A percentile compares a stretch with the other conserved stretches of the same genome.
These are phyloP conservation scores for Atopsyche davidsoni DNA, from an alignment of 1,140 invertebrate genomes.

Conservation along the genomic window DNA sequence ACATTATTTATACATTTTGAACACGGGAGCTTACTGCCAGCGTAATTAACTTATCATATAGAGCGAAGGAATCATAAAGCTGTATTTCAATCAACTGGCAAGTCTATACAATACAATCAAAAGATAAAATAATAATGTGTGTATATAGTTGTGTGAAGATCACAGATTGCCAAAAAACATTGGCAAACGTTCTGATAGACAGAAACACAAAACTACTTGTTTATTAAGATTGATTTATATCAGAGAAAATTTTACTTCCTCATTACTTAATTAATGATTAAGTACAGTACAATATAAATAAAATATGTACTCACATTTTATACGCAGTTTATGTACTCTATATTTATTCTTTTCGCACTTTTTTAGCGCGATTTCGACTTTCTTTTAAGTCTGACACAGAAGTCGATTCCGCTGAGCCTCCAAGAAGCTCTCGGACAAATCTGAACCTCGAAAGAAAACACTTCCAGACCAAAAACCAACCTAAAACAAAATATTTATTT, in stretches of 20 bases:
- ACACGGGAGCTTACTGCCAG: too few relatives aligned
- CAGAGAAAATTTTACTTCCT: conserved; percentile 48
- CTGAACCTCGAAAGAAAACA: conserved; percentile 79
- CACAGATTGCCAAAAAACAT: conserved; percentile 7
- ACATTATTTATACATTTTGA: too few relatives aligned
- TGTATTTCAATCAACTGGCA: too few relatives aligned
- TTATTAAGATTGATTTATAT: conserved; percentile 59
- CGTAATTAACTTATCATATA: too few relatives aligned
- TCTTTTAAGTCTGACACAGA: conserved; percentile 45
- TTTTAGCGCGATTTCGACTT: conserved; percentile 50
- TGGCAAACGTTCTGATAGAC: conserved; percentile 1
- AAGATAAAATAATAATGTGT: too few relatives aligned
- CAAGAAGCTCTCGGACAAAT: conserved; percentile 78
- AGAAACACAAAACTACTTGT: neutral
- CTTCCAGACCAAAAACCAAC: conserved; percentile 89
- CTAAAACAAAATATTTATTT: conserved; percentile 43
- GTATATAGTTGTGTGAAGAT: too few relatives aligned
- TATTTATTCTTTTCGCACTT: conserved; percentile 55
- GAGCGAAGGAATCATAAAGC: too few relatives aligned
- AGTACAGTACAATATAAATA: too few relatives aligned
- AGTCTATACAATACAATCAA: too few relatives aligned
- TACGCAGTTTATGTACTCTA: too few relatives aligned
- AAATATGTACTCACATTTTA: too few relatives aligned
- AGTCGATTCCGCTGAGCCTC: conserved; percentile 56
- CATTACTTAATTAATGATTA: too few relatives aligned